A percentile compares a stretch with the other conserved stretches of the same genome.
Conservation (phyloP, 2,888 invertebrate genomes). For the Xestoiulus laeticollis region DNA sequence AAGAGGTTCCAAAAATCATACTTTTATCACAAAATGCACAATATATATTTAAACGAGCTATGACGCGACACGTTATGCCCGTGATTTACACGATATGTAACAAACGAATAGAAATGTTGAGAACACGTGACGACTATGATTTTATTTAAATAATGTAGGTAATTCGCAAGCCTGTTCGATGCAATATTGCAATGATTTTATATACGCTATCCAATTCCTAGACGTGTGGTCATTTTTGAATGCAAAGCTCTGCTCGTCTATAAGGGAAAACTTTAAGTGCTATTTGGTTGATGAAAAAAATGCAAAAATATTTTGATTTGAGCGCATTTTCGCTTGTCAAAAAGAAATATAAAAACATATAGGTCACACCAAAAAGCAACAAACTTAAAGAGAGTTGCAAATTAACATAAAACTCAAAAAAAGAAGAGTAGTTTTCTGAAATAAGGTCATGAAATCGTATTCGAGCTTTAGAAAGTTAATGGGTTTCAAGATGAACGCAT, state of each 20-base stretch:
- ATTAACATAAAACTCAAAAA: neutral
- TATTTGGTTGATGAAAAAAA: too few relatives aligned
- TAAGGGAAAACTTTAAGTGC: neutral
- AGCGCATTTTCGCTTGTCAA: neutral
- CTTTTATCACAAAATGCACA: too few relatives aligned
- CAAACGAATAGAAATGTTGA: neutral
- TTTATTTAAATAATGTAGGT: neutral
- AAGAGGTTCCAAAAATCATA: too few relatives aligned
- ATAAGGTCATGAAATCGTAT: conserved; percentile 3
- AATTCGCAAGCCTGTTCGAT: neutral
- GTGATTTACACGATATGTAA: neutral
- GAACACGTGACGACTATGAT: neutral
- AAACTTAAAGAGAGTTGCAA: neutral
- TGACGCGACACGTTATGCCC: neutral
- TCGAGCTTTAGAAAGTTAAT: neutral
- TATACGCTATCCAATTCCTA: neutral
- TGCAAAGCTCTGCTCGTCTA: neutral
- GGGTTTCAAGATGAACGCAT: neutral
- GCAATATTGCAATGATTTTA: neutral
- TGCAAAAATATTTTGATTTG: neutral
- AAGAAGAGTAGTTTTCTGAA: neutral
- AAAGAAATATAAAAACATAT: neutral
- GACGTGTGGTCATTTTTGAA: neutral
- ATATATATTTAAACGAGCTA: too few relatives aligned
- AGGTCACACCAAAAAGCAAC: neutral